Conservation (phyloP, 2,113 vertebrate genomes). For the Scolopax mira region DNA sequence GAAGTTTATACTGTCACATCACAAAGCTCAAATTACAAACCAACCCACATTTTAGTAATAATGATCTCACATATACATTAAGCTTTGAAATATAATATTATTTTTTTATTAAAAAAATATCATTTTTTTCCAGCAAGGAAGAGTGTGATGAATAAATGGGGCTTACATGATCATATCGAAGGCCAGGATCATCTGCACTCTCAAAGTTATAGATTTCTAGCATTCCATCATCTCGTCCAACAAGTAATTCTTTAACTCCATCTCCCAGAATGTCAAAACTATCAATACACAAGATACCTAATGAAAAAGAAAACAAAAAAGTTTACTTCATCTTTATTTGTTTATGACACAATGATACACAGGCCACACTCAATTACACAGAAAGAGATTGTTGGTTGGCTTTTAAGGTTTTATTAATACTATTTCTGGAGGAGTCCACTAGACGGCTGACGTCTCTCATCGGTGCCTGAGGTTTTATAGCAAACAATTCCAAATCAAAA, state of each 20-base stretch:
- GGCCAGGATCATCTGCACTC: slow-evolving; percentile 78
- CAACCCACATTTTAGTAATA: background rate
- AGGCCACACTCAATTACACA: background rate
- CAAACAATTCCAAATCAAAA: background rate
- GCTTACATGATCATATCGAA: slow-evolving; percentile 88
- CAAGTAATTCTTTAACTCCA: slow-evolving; percentile 90
- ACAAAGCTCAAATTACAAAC: background rate
- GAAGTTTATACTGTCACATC: background rate
- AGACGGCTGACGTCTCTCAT: background rate
- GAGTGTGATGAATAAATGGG: background rate
- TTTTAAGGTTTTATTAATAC: background rate
- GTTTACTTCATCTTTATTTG: background rate
- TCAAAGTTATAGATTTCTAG: slow-evolving; percentile 90
- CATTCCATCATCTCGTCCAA: slow-evolving; percentile 92
- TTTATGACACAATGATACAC: background rate
- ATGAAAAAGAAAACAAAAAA: background rate
- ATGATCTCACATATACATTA: background rate
- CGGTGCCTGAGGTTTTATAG: background rate
- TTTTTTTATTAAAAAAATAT: background rate
- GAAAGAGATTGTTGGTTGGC: background rate
- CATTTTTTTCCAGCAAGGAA: background rate
- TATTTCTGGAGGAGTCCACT: background rate
- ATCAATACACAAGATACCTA: slow-evolving; percentile 93
- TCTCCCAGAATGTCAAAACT: slow-evolving; percentile 93
- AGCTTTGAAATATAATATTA: background rate